Evolutionary conservation across 2,797 vertebrate species (phyloP), one percentile per base, ranked within the genome.

Genomic region (Periophthalmus magnuspinnatus): DNA sequence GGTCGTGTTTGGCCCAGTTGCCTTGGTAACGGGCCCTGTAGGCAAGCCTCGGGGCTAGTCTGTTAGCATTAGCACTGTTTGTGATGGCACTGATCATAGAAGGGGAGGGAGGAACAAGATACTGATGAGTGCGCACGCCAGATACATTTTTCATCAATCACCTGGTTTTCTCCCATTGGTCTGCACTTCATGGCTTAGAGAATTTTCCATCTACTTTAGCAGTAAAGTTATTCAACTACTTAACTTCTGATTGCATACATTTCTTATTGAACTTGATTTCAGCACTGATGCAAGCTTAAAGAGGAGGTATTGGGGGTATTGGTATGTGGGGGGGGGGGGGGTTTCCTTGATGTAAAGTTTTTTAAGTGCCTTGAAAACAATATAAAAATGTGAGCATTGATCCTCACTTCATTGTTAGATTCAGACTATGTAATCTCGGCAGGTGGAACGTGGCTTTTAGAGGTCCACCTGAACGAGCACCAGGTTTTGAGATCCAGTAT

Each of bases 61-160:
- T 78, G 78, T 86, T 82, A 89, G 81, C 88, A 71, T 87, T 79
- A 84, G 78, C 22, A 6, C 71, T 86, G 85, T 90, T 88, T 87
- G 68, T 82, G 80, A 82, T 88, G 86, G 86, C 87, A 74, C 16
- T 1, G 57, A 68, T 48, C 52, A 16, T 52, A 76, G 67, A 38
- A 66, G 58, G 59, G 63, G 72, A 84, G 76, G 19, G 56, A 9
- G 36, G 70, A 24, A 28, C n/a, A 41, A 84, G 75, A 84, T 70
- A 71, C 34, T 22, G 61, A 76, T 61, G 48, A 79, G 21, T 34
- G 41, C 38, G 24, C 68, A 66, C n/a, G 68, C 59, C 79, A 59
- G 48, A 45, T 64, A 59, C 68, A 16, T 24, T 74, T 82, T 72
- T 60, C 71, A 80, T 82, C 74, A 74, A 45, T 81, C 60, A 60